Conservation (phyloP, 53 echinoderm and acorn worm genomes). For the Echinarachnius parma region DNA sequence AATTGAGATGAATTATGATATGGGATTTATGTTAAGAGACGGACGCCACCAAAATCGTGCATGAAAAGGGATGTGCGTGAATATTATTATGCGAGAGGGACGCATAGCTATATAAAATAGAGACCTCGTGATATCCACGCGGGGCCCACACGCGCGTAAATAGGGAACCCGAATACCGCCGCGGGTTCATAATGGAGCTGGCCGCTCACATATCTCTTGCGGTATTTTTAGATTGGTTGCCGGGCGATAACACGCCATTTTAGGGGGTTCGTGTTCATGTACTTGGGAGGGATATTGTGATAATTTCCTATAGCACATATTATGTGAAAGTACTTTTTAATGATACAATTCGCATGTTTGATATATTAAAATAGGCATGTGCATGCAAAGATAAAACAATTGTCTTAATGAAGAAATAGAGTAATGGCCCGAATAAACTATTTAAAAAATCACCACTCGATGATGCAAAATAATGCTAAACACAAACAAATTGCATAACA, state of each 20-base stretch:
- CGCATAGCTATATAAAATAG: neutral
- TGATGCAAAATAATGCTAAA: no score
- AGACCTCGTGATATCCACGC: neutral
- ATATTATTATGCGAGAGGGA: constrained; percentile 6
- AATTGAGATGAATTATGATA: neutral
- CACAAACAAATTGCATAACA: no score
- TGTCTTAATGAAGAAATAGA: no score
- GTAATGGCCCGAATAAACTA: no score
- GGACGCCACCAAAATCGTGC: neutral
- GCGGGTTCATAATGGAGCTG: constrained; percentile 20
- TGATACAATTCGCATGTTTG: no score
- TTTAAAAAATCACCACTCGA: no score
- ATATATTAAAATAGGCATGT: no score
- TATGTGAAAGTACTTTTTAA: no score
- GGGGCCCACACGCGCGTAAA: constrained; percentile 4
- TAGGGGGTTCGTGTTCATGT: neutral
- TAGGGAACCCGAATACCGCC: constrained; percentile 7
- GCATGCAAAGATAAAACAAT: no score
- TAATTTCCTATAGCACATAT: no score
- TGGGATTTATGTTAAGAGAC: neutral
- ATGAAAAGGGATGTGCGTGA: neutral
- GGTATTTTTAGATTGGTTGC: constrained; percentile 67
- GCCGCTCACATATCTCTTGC: constrained; percentile 36
- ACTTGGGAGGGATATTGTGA: constrained; percentile 19
- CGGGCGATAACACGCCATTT: constrained; percentile 44